Evolutionary conservation across 2,113 vertebrate species (phyloP).

Genomic region (Tragelaphus scriptus): DNA sequence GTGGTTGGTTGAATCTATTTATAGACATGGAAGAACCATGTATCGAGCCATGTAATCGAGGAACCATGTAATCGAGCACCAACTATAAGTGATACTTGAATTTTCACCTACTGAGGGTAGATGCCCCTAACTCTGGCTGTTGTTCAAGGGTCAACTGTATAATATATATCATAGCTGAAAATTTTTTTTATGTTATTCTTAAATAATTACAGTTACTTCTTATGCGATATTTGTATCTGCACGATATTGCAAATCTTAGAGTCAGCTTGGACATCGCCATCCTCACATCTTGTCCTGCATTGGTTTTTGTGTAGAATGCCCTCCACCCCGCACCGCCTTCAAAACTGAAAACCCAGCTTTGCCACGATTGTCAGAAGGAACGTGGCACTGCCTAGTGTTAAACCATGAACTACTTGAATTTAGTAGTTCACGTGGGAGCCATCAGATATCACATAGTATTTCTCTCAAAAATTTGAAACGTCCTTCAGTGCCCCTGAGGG

Average conservation of each 20-base stretch:
- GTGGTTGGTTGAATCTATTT: not conserved
- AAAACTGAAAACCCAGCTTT: slow-evolving; percentile 33
- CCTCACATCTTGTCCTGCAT: not conserved
- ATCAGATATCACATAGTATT: not conserved
- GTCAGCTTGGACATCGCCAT: not conserved
- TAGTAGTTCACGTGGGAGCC: not conserved
- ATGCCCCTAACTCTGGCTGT: not conserved
- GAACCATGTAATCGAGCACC: not conserved
- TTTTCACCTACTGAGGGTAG: not conserved
- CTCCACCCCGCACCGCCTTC: not conserved
- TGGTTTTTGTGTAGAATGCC: slow-evolving; percentile 21
- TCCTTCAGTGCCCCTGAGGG: not conserved
- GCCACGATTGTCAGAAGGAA: not conserved
- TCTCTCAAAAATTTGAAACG: slow-evolving; percentile 9
- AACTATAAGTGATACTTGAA: not conserved
- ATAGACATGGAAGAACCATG: not conserved
- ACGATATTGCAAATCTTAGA: not conserved
- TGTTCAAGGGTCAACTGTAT: not conserved
- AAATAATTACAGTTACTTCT: not conserved
- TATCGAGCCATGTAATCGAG: not conserved
- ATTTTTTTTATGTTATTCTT: not conserved
- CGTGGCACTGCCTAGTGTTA: not conserved
- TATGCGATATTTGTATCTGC: not conserved
- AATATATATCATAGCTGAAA: not conserved
- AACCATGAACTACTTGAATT: not conserved